Evolutionary conservation across 1,140 invertebrate species (phyloP).

Genomic region (Anoplophora glabripennis): DNA sequence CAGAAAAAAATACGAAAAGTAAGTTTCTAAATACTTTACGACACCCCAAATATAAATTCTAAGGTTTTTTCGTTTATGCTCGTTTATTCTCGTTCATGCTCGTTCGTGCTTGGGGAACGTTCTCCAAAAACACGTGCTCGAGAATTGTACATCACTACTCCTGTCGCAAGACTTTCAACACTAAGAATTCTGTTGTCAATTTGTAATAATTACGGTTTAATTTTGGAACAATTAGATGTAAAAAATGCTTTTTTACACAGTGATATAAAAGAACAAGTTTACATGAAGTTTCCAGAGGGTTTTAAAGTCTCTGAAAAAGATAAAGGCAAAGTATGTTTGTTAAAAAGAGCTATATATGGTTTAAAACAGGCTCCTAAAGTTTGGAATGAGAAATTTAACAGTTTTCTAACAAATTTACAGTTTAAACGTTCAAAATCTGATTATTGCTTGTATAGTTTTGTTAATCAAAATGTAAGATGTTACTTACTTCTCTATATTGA

Average conservation of each 20-base stretch:
- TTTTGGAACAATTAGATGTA: constrained; percentile 1
- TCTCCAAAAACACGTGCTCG: too few relatives aligned
- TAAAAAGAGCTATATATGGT: constrained; percentile 43
- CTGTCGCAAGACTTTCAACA: constrained; percentile 12
- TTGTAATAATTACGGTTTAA: constrained; percentile 4
- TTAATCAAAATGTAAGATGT: neutral
- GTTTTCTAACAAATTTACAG: constrained; percentile 28
- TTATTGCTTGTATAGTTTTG: neutral
- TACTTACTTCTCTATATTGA: neutral
- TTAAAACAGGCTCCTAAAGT: constrained; percentile 34
- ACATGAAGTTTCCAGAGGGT: too few relatives aligned
- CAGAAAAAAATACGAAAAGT: too few relatives aligned
- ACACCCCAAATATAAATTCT: too few relatives aligned
- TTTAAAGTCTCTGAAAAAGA: neutral
- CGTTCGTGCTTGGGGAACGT: too few relatives aligned
- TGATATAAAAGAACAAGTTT: too few relatives aligned
- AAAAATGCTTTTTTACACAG: too few relatives aligned
- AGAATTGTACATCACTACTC: too few relatives aligned
- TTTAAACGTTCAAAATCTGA: constrained; percentile 36
- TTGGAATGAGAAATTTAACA: constrained; percentile 36
- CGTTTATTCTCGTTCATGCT: too few relatives aligned
- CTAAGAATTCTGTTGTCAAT: constrained; percentile 6
- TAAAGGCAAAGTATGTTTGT: constrained; percentile 40
- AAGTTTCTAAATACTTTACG: too few relatives aligned
- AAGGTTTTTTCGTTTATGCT: too few relatives aligned